Base-by-base conservation (phyloP, 2,113 vertebrate genomes). In the Benitochromis conjunctus region DNA sequence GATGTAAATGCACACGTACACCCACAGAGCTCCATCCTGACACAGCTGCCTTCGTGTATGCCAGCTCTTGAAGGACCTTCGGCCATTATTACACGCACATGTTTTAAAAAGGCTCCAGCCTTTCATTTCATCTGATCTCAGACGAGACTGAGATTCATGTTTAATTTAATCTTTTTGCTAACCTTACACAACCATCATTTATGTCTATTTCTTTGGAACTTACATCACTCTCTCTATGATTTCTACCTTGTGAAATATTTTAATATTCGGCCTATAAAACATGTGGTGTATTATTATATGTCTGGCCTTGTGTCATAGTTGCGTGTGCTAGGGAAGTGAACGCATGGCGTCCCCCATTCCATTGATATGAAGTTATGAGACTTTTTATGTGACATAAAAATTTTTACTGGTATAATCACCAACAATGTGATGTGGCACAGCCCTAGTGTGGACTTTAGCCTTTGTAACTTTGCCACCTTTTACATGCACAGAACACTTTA, bases 61-160 rank as follows among this genome's bases (percentile, higher is more conserved):
- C 51, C 11, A 57, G 34, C 12, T 66, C 3, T 38, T 41, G 10
- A 53, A 53, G 2, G 16, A 41, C 62, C 29, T 48, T 56, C 1
- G 11, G 13, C 6, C 58, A 11, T 54, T 54, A 0, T 2, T 24
- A 34, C 34, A 69, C 3, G 3, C 46, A 18, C 24, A 48, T 58
- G 36, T 81, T 79, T 55, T 7, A 56, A 82, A 88, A 9, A 46
- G 26, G n/a, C 69, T 29, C 12, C 64, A 3, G 80, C 78, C 53
- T 24, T 76, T 74, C n/a, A 51, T 85, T 29, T 79, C 7, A 85
- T 86, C 77, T 89, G 36, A 79, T 81, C 74, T 85, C 64, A 36
- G 84, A 58, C 58, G 5, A 81, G 43, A 58, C 60, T 5, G 54
- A 87, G 79, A 58, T 79, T 83, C 46, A 19, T 54, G 41, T 83